phyloP scores from a whole-genome alignment of 2,797 vertebrate species.

The Furcifer pardalis region DNA sequence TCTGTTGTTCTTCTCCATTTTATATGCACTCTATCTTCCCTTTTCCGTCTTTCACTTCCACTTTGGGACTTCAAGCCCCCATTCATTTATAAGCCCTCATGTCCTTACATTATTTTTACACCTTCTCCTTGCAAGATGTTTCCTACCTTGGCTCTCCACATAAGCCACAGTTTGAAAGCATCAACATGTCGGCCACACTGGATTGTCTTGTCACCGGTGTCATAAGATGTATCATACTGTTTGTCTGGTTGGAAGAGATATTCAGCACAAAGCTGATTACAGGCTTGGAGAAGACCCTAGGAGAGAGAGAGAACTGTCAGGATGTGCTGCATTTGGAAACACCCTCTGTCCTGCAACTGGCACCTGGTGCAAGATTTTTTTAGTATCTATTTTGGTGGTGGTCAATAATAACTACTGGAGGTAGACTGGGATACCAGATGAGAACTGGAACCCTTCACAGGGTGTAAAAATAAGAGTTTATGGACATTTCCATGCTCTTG shows the following conservation, averaged over 20 bases:
- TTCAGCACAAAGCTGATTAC: slow-evolving; percentile 73
- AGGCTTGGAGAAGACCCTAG: slow-evolving; percentile 75
- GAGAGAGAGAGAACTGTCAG: neutral
- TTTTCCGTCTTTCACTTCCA: neutral
- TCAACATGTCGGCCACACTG: slow-evolving; percentile 78
- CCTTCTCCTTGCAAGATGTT: neutral
- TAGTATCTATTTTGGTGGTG: neutral
- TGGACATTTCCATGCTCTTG: neutral
- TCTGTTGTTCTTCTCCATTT: too few species aligned
- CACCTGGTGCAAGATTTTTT: neutral
- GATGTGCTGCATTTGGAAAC: neutral
- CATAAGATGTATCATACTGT: slow-evolving; percentile 73
- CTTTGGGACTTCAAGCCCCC: neutral
- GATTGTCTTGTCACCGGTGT: slow-evolving; percentile 79
- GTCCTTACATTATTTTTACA: neutral
- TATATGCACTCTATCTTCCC: too few species aligned
- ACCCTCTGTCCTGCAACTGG: neutral
- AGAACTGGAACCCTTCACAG: neutral
- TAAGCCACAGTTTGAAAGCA: slow-evolving; percentile 81
- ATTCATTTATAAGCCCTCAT: neutral
- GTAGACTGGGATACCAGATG: neutral
- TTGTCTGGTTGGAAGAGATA: slow-evolving; percentile 84
- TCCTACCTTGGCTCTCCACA: slow-evolving; percentile 82
- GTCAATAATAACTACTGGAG: too few species aligned
- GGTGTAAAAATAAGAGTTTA: neutral